Conservation (phyloP, 2,888 invertebrate genomes). For the Hoplodrina ambigua region DNA sequence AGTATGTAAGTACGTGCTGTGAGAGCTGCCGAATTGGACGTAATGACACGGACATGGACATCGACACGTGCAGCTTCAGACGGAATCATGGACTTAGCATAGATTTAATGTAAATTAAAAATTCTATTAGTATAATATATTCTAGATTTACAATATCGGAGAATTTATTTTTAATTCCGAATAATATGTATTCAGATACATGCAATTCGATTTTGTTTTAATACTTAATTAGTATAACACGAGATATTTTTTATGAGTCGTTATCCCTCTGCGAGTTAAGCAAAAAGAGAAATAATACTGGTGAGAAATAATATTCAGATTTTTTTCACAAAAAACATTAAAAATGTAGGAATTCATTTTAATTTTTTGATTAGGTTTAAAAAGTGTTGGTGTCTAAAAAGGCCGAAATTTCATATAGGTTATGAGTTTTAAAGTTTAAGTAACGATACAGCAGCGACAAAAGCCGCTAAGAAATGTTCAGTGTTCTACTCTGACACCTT, state of each 20-base stretch:
- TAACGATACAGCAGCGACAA: too few relatives aligned
- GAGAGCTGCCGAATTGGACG: conserved; percentile 4
- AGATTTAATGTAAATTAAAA: too few relatives aligned
- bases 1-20: background rate
- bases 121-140: too few relatives aligned
- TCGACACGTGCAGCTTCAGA: conserved; percentile 18
- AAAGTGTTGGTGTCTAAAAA: too few relatives aligned
- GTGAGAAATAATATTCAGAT: too few relatives aligned
- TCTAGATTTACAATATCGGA: background rate
- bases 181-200: background rate
- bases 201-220: background rate
- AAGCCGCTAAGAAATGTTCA: too few relatives aligned
- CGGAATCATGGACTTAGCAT: background rate
- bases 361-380: too few relatives aligned
- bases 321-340: too few relatives aligned
- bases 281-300: background rate
- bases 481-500: too few relatives aligned
- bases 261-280: background rate
- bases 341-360: too few relatives aligned
- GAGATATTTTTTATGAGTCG: background rate
- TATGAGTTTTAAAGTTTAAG: too few relatives aligned
- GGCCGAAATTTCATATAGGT: too few relatives aligned
- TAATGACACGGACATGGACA: conserved; percentile 3
- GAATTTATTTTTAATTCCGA: background rate
- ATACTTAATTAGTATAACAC: background rate